Conservation (phyloP, 2,113 vertebrate species). For the Coptodon bakossiorum region DNA sequence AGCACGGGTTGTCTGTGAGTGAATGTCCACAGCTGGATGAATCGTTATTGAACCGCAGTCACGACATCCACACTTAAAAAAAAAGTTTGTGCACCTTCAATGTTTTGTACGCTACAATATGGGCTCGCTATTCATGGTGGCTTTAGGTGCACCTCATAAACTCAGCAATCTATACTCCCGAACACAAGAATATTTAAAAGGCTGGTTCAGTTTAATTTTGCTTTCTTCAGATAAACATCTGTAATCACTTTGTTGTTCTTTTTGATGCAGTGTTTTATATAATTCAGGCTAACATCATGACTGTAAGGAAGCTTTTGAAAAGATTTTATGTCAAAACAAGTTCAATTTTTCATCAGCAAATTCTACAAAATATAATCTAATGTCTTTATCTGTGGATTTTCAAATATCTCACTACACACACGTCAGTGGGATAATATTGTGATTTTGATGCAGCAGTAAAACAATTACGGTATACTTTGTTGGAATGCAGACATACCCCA, state of each 20-base stretch:
- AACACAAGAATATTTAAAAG: not conserved
- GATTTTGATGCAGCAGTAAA: not conserved
- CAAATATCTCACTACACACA: not conserved
- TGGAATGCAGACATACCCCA: rapidly evolving
- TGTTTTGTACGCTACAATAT: rapidly evolving
- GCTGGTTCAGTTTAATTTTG: not conserved
- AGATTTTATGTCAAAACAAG: not conserved
- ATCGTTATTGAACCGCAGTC: rapidly evolving
- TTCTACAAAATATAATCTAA: not conserved
- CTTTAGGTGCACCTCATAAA: not conserved
- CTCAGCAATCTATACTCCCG: rapidly evolving
- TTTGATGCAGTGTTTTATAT: not conserved
- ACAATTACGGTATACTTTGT: not conserved
- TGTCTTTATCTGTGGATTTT: not conserved
- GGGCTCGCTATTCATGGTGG: rapidly evolving
- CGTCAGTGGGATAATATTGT: rapidly evolving
- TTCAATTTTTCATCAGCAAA: rapidly evolving
- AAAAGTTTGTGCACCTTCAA: rapidly evolving
- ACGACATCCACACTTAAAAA: rapidly evolving
- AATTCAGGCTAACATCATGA: not conserved
- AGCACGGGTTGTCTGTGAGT: not conserved
- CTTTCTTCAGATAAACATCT: not conserved
- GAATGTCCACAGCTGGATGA: not conserved
- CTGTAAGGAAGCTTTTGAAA: not conserved
- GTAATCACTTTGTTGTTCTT: not conserved